phyloP scores from a whole-genome alignment of 1,140 invertebrate species.

The Pseudobourletiella spinata region DNA sequence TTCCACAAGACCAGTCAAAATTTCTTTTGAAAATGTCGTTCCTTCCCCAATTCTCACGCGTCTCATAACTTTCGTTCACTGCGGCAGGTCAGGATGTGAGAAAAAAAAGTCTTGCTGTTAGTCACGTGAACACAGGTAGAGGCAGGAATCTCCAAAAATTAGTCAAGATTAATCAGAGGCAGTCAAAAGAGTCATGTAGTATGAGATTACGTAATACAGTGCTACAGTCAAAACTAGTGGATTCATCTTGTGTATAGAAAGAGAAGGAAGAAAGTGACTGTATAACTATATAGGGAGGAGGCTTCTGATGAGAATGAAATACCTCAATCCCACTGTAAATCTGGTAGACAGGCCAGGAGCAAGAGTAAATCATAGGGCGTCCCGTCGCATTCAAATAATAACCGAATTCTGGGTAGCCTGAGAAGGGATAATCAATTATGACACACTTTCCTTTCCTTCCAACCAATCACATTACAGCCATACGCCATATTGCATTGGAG shows the following conservation, averaged over 20 bases:
- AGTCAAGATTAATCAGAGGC: too few relatives aligned
- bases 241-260: too few relatives aligned
- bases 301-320: not conserved
- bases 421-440: not conserved
- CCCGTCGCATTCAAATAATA: constrained; percentile 77
- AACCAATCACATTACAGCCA: not conserved
- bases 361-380: constrained; percentile 88
- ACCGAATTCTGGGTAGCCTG: constrained; percentile 84
- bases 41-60: too few relatives aligned
- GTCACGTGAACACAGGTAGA: too few relatives aligned
- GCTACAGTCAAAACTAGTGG: not conserved
- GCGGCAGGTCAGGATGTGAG: not conserved
- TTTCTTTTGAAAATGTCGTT: too few relatives aligned
- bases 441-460: not conserved
- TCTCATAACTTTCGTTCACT: too few relatives aligned
- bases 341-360: constrained; percentile 95
- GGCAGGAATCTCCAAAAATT: too few relatives aligned
- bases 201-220: not conserved
- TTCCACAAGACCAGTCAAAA: not conserved
- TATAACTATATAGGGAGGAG: not conserved
- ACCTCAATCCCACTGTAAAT: constrained; percentile 74
- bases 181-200: not conserved
- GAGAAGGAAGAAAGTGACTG: not conserved
- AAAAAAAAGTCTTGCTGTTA: too few relatives aligned
- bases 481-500: not conserved